Percentiles rank a stretch among this genome's conserved stretches.
phyloP scores from a whole-genome alignment of 1,140 invertebrate species.

The Wiebesia pumilae region DNA sequence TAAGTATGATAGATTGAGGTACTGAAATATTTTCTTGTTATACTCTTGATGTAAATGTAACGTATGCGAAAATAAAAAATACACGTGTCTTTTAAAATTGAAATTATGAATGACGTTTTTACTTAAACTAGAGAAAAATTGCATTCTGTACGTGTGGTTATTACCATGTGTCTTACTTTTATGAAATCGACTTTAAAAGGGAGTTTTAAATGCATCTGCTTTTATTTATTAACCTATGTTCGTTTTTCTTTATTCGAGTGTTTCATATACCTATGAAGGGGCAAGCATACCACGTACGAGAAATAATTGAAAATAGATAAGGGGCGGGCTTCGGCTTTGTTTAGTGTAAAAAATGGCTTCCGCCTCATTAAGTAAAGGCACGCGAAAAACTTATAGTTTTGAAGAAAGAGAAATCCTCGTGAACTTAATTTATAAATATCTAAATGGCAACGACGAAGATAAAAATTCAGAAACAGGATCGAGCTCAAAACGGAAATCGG shows the following conservation, averaged over 20 bases:
- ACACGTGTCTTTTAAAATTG: no score
- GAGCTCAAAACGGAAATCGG: slow-evolving; percentile 58
- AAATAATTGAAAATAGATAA: slow-evolving; percentile 51
- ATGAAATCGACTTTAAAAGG: neutral
- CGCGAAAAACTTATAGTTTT: slow-evolving; percentile 65
- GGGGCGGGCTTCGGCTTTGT: slow-evolving; percentile 32
- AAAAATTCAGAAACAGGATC: slow-evolving; percentile 50
- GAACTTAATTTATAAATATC: slow-evolving; percentile 61
- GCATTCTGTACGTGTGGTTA: no score
- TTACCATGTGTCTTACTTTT: no score
- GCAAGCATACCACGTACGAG: slow-evolving; percentile 19
- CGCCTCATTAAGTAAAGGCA: slow-evolving; percentile 56
- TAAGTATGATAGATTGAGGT: no score
- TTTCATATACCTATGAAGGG: slow-evolving; percentile 46
- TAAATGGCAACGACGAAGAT: slow-evolving; percentile 54
- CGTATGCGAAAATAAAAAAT: no score
- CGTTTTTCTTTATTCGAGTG: slow-evolving; percentile 38
- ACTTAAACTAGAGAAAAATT: no score
- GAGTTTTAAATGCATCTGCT: neutral
- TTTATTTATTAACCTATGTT: slow-evolving; percentile 7
- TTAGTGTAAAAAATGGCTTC: slow-evolving; percentile 60
- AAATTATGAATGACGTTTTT: no score
- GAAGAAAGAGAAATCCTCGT: slow-evolving; percentile 62
- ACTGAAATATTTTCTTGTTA: no score
- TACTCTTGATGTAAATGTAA: no score